Evolutionary conservation across 2,113 vertebrate species (phyloP).

Genomic region (Anoura caudifer): DNA sequence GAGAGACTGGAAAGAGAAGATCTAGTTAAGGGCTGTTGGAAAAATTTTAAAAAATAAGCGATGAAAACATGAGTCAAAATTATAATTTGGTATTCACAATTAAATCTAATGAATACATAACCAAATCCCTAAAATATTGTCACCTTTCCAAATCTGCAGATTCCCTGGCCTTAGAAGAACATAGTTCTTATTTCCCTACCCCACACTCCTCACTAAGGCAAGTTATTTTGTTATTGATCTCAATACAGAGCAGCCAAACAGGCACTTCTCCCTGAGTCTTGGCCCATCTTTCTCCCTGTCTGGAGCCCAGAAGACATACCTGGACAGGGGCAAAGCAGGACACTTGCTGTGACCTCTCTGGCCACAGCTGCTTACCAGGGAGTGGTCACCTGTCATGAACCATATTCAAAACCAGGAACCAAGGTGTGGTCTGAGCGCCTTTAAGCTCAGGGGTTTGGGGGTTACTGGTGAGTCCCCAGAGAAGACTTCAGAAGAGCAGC

Average conservation of each 20-base stretch:
- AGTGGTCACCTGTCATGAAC: not conserved
- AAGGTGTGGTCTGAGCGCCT: constrained; percentile 8
- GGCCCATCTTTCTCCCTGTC: not conserved
- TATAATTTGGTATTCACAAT: not conserved
- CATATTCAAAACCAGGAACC: constrained; percentile 41
- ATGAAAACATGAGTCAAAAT: not conserved
- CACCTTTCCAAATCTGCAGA: constrained; percentile 3
- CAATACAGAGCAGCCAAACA: not conserved
- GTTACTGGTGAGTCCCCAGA: not conserved
- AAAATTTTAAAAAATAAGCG: not conserved
- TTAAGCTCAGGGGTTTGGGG: constrained; percentile 14
- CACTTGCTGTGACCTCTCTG: not conserved
- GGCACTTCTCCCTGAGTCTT: not conserved
- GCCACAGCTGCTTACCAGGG: not conserved
- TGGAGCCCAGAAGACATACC: not conserved
- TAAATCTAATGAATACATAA: not conserved
- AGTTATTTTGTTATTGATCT: constrained; percentile 15
- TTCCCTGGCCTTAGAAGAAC: not conserved
- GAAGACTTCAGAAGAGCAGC: not conserved
- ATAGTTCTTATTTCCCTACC: not conserved
- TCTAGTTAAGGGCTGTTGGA: not conserved
- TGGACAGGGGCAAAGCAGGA: not conserved
- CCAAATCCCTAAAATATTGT: constrained; percentile 11
- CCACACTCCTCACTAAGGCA: not conserved
- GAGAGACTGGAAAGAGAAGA: constrained; percentile 4